Percentiles rank a stretch among this genome's conserved stretches.
These are phyloP conservation scores for Stenichneumon culpator DNA, from an alignment of 2,888 invertebrate genomes.

Conservation along the genomic window DNA sequence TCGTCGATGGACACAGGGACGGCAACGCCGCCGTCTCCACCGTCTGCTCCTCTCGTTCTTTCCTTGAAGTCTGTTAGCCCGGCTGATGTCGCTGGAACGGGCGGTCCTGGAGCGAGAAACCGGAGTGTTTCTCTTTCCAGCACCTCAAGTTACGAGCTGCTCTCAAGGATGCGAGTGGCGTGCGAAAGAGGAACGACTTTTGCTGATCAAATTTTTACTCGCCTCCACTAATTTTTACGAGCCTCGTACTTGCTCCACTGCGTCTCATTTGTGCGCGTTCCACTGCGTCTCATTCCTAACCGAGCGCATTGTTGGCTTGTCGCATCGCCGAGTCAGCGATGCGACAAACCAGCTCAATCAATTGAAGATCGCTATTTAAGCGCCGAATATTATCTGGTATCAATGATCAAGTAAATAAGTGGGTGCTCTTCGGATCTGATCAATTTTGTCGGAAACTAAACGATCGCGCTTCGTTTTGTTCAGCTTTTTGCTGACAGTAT, in stretches of 20 bases:
- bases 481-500: no score
- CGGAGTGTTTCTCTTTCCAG: not conserved
- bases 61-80: slow-evolving; percentile 31
- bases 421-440: no score
- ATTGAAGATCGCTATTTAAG: not conserved
- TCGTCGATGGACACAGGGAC: slow-evolving; percentile 50
- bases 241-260: slow-evolving; percentile 62
- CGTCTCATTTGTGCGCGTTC: not conserved
- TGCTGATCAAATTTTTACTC: slow-evolving; percentile 71
- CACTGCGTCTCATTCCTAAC: not conserved
- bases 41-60: slow-evolving; percentile 3
- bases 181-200: slow-evolving; percentile 48
- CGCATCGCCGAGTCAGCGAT: no score
- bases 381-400: not conserved
- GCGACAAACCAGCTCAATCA: not conserved
- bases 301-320: no score
- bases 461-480: no score
- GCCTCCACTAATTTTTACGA: slow-evolving; percentile 66
- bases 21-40: slow-evolving; percentile 2
- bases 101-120: slow-evolving; percentile 31
- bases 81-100: slow-evolving; percentile 20
- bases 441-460: no score
- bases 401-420: not conserved
- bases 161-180: slow-evolving; percentile 8
- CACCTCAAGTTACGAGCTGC: slow-evolving; percentile 26